These are phyloP conservation scores for Helicolenus hilgendorfi DNA, from an alignment of 2,797 vertebrate species.

Conservation along the genomic window DNA sequence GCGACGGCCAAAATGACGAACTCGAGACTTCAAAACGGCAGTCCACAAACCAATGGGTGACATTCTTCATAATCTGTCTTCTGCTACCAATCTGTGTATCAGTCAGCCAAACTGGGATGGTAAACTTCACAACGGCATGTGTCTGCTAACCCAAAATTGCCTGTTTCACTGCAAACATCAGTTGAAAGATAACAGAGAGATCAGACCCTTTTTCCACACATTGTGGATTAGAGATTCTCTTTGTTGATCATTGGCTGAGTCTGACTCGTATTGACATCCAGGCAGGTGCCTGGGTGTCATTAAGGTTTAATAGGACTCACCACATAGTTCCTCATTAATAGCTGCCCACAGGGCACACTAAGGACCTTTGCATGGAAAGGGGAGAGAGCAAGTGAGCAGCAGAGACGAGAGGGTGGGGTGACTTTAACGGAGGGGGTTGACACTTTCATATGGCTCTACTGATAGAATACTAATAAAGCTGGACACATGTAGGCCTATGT, in stretches of 20 bases:
- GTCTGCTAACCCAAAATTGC: neutral
- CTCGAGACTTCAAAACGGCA: neutral
- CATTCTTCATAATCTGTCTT: neutral
- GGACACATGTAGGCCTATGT: slow-evolving; percentile 32
- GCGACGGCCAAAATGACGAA: neutral
- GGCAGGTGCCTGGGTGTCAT: slow-evolving; percentile 79
- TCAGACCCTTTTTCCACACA: slow-evolving; percentile 25
- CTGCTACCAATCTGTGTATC: neutral
- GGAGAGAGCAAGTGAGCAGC: slow-evolving; percentile 48
- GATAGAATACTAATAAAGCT: slow-evolving; percentile 73
- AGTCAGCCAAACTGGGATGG: neutral
- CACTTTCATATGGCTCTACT: slow-evolving; percentile 65
- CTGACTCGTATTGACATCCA: slow-evolving; percentile 69
- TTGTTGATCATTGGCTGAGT: slow-evolving; percentile 75
- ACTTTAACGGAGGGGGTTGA: slow-evolving; percentile 67
- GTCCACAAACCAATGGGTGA: neutral
- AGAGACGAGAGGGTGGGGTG: slow-evolving; percentile 32
- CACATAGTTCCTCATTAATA: slow-evolving; percentile 86
- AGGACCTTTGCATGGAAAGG: slow-evolving; percentile 69
- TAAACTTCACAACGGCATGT: slow-evolving; percentile 13
- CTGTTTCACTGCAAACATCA: slow-evolving; percentile 20
- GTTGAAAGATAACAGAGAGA: slow-evolving; percentile 63
- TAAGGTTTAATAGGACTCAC: slow-evolving; percentile 87
- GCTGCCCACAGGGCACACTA: slow-evolving; percentile 77
- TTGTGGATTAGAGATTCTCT: slow-evolving; percentile 72